These are phyloP conservation scores for Therioaphis trifolii DNA, from an alignment of 2,888 invertebrate species.

Conservation along the genomic window DNA sequence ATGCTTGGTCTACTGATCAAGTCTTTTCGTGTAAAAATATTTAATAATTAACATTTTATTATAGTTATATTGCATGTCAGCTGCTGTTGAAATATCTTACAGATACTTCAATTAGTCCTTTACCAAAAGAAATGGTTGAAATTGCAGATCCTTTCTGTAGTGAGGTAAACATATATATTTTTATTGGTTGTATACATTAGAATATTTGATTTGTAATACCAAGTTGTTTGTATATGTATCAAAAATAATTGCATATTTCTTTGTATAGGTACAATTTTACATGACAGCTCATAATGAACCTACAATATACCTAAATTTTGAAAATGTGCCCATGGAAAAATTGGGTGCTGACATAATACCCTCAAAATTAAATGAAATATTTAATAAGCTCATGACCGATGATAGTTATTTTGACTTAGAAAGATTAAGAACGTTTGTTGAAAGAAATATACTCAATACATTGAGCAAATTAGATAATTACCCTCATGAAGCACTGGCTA, in stretches of 20 bases:
- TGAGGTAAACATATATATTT: conserved; percentile 72
- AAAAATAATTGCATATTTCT: not conserved
- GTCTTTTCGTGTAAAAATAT: too few species aligned
- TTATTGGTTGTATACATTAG: not conserved
- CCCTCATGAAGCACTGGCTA: conserved; percentile 82
- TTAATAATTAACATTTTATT: too few species aligned
- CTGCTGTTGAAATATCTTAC: conserved; percentile 84
- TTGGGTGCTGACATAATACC: conserved; percentile 71
- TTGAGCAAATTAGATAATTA: conserved; percentile 79
- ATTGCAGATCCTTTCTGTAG: conserved; percentile 84
- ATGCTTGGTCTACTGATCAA: too few species aligned
- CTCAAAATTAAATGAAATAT: conserved; percentile 44
- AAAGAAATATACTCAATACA: conserved; percentile 77
- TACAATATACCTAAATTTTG: conserved; percentile 77
- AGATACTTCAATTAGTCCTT: conserved; percentile 86
- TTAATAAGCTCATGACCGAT: conserved; percentile 31
- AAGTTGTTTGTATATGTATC: too few species aligned
- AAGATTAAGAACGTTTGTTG: conserved; percentile 79
- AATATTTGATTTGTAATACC: too few species aligned
- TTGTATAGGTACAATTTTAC: conserved; percentile 75
- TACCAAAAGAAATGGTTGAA: conserved; percentile 86
- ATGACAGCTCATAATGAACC: conserved; percentile 80
- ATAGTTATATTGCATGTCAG: conserved; percentile 69
- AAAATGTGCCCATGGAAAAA: conserved; percentile 80
- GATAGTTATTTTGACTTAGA: conserved; percentile 74